Evolutionary conservation across 2,797 vertebrate genomes (phyloP).

Genomic region (Mormyrops boulengeri): DNA sequence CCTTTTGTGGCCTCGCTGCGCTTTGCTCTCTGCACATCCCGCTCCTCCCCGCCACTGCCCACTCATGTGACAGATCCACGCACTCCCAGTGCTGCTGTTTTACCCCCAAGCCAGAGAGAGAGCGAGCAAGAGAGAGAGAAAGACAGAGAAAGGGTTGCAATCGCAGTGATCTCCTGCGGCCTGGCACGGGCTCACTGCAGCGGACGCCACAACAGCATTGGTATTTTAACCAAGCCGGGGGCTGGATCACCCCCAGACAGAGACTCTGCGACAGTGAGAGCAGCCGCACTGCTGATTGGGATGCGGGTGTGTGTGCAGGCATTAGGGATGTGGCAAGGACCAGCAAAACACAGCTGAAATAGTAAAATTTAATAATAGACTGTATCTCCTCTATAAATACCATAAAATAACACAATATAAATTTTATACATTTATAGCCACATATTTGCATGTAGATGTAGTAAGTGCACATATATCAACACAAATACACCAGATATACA

Average conservation of each 20-base stretch:
- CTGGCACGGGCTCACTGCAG: neutral
- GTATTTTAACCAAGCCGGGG: neutral
- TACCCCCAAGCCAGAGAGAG: neutral
- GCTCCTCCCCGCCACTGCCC: neutral
- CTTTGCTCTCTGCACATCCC: neutral
- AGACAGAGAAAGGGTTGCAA: constrained; percentile 22
- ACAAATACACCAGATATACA: constrained; percentile 52
- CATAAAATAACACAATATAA: constrained; percentile 60
- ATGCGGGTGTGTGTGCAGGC: neutral
- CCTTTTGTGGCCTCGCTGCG: constrained; percentile 10
- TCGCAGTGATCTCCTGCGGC: neutral
- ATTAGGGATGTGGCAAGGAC: neutral
- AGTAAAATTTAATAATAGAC: constrained; percentile 58
- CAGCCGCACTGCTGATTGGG: neutral
- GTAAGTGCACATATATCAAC: constrained; percentile 58
- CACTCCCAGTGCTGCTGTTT: neutral
- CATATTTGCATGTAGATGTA: constrained; percentile 56
- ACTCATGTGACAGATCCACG: constrained; percentile 6
- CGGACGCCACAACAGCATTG: neutral
- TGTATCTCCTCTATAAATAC: constrained; percentile 61
- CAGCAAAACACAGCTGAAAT: constrained; percentile 25
- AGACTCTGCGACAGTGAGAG: neutral
- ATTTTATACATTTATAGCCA: constrained; percentile 60
- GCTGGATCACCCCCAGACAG: neutral
- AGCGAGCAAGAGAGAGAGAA: neutral